These are phyloP conservation scores for Seriola quinqueradiata DNA, from an alignment of 2,113 vertebrate species.

Conservation along the genomic window DNA sequence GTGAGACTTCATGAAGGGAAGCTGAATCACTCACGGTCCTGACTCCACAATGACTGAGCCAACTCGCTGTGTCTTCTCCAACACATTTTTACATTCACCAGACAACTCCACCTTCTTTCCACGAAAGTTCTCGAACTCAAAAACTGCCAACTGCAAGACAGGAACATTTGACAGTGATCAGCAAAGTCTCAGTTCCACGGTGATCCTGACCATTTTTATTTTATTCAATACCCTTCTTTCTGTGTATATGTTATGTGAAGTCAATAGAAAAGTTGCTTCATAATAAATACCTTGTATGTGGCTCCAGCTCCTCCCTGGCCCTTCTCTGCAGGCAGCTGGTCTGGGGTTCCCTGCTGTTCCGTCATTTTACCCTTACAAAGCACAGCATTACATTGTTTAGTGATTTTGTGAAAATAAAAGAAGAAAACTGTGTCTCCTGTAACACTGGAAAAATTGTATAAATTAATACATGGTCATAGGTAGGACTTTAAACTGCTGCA, in stretches of 20 bases:
- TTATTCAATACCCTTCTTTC: not conserved
- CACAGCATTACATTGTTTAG: constrained; percentile 24
- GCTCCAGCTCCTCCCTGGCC: constrained; percentile 85
- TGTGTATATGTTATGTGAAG: not conserved
- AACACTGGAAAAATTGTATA: not conserved
- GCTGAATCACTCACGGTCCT: constrained; percentile 74
- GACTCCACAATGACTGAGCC: constrained; percentile 91
- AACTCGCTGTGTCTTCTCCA: constrained; percentile 88
- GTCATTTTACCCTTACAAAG: constrained; percentile 82
- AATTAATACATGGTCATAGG: not conserved
- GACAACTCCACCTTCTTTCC: constrained; percentile 88
- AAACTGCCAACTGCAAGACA: constrained; percentile 74
- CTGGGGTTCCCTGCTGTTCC: constrained; percentile 86
- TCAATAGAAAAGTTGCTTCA: not conserved
- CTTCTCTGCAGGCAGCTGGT: constrained; percentile 89
- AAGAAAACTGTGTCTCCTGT: not conserved
- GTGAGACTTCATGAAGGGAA: not conserved
- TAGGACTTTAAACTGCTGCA: not conserved
- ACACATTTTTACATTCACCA: constrained; percentile 87
- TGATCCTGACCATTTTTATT: not conserved
- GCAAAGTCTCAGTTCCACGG: not conserved
- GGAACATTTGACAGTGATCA: not conserved
- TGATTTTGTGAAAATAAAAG: not conserved
- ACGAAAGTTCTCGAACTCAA: constrained; percentile 91
- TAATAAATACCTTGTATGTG: constrained; percentile 88